Evolutionary conservation across 2,113 vertebrate genomes (phyloP).

Genomic region (Pholis gunnellus): DNA sequence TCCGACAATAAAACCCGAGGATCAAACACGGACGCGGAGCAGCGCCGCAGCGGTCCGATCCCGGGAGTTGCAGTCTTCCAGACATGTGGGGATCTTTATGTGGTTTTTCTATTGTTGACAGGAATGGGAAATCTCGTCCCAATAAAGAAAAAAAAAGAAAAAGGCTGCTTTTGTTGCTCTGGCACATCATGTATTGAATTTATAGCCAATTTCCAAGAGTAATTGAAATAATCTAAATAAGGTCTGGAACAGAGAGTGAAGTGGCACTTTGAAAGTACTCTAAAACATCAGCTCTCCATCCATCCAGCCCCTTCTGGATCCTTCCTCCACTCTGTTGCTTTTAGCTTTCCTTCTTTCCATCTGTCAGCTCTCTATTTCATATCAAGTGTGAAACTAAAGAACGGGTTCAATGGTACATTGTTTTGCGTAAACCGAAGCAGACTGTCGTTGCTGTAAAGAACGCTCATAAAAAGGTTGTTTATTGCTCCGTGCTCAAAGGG

Average conservation of each 20-base stretch:
- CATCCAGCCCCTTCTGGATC: constrained; percentile 12
- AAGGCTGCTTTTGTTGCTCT: constrained; percentile 49
- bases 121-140: constrained; percentile 31
- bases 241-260: constrained; percentile 40
- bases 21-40: background rate
- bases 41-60: constrained; percentile 23
- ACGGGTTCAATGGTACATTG: constrained; percentile 9
- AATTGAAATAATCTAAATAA: constrained; percentile 56
- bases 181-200: constrained; percentile 40
- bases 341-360: constrained; percentile 1
- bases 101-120: constrained; percentile 47
- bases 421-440: constrained; percentile 25
- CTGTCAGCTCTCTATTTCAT: constrained; percentile 30
- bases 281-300: constrained; percentile 13
- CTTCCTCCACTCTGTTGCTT: background rate
- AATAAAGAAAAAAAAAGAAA: constrained; percentile 43
- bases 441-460: constrained; percentile 10
- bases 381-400: constrained; percentile 22
- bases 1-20: background rate
- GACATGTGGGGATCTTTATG: constrained; percentile 34
- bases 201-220: constrained; percentile 43
- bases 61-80: constrained; percentile 11
- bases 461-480: constrained; percentile 33
- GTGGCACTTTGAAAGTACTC: constrained; percentile 37
- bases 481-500: constrained; percentile 10